phyloP scores from a whole-genome alignment of 2,797 vertebrate species.

The Gadopsis marmoratus region DNA sequence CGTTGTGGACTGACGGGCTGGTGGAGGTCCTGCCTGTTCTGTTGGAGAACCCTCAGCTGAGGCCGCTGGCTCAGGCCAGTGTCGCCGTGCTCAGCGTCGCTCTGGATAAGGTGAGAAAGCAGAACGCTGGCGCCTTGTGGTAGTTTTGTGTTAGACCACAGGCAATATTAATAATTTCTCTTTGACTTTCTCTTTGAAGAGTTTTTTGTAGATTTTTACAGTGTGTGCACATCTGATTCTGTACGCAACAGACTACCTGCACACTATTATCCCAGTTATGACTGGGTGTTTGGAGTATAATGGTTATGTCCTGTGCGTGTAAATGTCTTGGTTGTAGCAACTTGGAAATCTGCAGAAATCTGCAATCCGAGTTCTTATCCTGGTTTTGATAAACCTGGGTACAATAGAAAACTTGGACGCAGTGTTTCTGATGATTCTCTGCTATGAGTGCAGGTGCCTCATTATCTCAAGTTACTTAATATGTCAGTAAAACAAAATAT shows the following conservation, averaged over 20 bases:
- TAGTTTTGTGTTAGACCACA: background rate
- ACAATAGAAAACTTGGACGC: background rate
- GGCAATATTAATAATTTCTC: background rate
- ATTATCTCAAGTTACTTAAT: too few relatives aligned
- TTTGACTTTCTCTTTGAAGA: background rate
- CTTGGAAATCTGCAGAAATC: too few relatives aligned
- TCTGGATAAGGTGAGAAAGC: slow-evolving; percentile 86
- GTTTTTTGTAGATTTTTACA: background rate
- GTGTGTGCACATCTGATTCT: background rate
- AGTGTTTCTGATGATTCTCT: background rate
- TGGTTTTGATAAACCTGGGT: slow-evolving; percentile 6
- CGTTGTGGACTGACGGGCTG: slow-evolving; percentile 74
- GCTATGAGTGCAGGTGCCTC: background rate
- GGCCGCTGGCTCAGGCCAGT: slow-evolving; percentile 72
- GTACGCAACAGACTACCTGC: background rate
- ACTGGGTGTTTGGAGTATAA: background rate
- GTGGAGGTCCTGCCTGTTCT: slow-evolving; percentile 79
- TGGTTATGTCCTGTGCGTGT: background rate
- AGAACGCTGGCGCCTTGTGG: background rate
- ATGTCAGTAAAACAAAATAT: slow-evolving; percentile 5
- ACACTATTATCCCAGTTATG: background rate
- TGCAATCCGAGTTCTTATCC: background rate
- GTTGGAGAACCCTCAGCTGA: slow-evolving; percentile 82
- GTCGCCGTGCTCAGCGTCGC: slow-evolving; percentile 65
- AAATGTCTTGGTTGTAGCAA: background rate